A percentile compares a stretch with the other conserved stretches of the same genome.
phyloP scores from a whole-genome alignment of 2,113 vertebrate species.

The Condylura cristata region DNA sequence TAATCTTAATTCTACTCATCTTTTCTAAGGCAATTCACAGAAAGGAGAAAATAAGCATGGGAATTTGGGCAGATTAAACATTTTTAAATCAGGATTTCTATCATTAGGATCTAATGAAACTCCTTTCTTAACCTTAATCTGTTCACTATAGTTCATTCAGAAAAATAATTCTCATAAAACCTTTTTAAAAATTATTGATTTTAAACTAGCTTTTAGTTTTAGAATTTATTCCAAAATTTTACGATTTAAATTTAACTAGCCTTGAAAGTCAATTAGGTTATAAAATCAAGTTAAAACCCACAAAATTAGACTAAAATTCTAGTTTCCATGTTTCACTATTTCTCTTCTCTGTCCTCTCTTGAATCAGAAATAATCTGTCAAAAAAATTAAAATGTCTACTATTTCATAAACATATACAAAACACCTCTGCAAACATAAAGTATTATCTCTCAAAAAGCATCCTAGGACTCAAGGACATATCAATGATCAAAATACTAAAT shows the following conservation, averaged over 20 bases:
- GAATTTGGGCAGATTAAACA: neutral
- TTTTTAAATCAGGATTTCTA: neutral
- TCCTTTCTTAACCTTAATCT: conserved; percentile 33
- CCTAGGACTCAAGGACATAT: neutral
- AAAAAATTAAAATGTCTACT: neutral
- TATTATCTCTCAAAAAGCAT: neutral
- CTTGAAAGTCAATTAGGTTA: neutral
- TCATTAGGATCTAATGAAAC: neutral
- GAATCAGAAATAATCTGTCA: neutral
- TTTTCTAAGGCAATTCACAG: conserved; percentile 34
- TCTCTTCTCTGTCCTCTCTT: neutral
- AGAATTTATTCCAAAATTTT: neutral
- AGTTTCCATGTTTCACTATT: conserved; percentile 21
- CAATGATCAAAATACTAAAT: neutral
- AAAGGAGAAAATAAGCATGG: neutral
- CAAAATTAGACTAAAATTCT: conserved; percentile 3
- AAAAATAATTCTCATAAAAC: neutral
- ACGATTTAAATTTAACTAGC: conserved; percentile 50
- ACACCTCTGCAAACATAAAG: neutral
- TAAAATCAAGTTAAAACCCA: neutral
- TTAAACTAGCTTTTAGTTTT: neutral
- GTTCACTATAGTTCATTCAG: neutral
- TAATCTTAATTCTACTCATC: neutral
- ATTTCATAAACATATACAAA: conserved; percentile 32
- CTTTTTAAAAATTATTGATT: no score